Evolutionary conservation across 1,140 invertebrate species (phyloP), one percentile per base, ranked within the genome.

Genomic region (Lordiphosa stackelbergi): DNA sequence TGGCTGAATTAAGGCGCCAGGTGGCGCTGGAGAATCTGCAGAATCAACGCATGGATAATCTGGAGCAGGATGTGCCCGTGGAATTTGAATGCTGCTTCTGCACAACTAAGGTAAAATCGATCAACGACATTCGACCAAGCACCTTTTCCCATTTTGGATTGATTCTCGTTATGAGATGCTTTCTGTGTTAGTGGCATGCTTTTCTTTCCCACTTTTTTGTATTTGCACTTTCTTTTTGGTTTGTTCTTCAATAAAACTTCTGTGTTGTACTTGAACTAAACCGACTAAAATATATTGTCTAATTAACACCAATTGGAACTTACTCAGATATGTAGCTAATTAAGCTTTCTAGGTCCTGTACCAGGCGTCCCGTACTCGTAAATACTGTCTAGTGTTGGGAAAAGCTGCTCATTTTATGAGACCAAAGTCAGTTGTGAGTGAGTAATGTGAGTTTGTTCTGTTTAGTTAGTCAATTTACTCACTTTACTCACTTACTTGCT

Each of bases 51-150:
- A 92, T 91, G 91, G 88, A 90, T 89, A 91, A 92, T 85, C 92
- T 92, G 90, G 89, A 93, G 85, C 92, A 93, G 88, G 93, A 94
- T 89, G 90, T 95, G 89, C 94, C 94, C 91, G 95, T 93, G 91
- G 95, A 96, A 91, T 95, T 95, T 92, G 95, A 96, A 92, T 96
- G 95, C 94, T 96, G 95, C 92, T 96, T 95, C 94, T 96, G 95
- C 92, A 95, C 94, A 88, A 93, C 94, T 88, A 95, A 96, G 94
- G 95, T 96, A 95, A 81, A 46, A 46, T 46, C 43, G 43, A 46
- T 46, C 11, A 46, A 28, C 24, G 34, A 36, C 31, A 16, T 16
- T 49, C 47, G 16, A 49, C 13, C 34, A 12, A 46, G 24, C 31
- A 12, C 22, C 31, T 46, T 24, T 8, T 22, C 13, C 10, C 11